These are phyloP conservation scores for Noctua comes DNA, from an alignment of 2,888 invertebrate species.

Conservation along the genomic window DNA sequence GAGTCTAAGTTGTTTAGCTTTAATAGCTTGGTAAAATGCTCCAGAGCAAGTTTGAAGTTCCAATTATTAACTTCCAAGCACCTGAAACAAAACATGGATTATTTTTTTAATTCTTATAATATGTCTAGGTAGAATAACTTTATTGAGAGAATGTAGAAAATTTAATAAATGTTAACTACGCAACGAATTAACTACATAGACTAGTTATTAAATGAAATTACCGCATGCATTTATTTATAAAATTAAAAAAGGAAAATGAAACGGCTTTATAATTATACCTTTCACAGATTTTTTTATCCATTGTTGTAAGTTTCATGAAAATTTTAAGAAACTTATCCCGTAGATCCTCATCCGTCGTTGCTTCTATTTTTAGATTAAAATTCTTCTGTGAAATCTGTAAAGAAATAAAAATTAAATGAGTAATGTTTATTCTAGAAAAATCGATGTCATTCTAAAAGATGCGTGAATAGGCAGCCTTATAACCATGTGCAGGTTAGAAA, in stretches of 20 bases:
- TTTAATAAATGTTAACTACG: neutral
- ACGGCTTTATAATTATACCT: slow-evolving; percentile 68
- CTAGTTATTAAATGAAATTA: neutral
- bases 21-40: slow-evolving; percentile 78
- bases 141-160: neutral
- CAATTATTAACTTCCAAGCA: slow-evolving; percentile 92
- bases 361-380: slow-evolving; percentile 77
- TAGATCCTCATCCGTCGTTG: slow-evolving; percentile 77
- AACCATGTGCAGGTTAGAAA: slow-evolving; percentile 54
- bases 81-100: slow-evolving; percentile 80
- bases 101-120: neutral
- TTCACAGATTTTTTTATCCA: slow-evolving; percentile 74
- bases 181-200: neutral
- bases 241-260: neutral
- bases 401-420: slow-evolving; percentile 4
- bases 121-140: neutral
- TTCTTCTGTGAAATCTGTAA: slow-evolving; percentile 75
- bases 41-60: slow-evolving; percentile 88
- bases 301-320: slow-evolving; percentile 80
- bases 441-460: neutral
- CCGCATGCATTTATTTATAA: neutral
- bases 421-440: neutral
- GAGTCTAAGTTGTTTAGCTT: slow-evolving; percentile 75
- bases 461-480: slow-evolving; percentile 47
- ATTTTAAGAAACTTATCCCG: slow-evolving; percentile 76